phyloP scores from a whole-genome alignment of 2,113 vertebrate genomes.

The Dicrurus megarhynchus region DNA sequence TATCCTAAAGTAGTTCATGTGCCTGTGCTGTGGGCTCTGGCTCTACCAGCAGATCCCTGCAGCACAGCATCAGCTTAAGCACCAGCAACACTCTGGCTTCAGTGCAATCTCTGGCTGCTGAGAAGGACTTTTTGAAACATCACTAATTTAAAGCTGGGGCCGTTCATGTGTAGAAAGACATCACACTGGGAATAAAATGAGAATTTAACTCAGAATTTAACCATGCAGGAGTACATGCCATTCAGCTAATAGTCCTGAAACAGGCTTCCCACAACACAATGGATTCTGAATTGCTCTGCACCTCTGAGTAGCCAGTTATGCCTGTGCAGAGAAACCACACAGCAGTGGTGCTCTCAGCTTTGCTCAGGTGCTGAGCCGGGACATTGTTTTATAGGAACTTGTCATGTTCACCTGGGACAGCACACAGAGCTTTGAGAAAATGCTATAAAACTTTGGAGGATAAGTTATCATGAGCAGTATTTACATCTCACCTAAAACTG shows the following conservation, averaged over 20 bases:
- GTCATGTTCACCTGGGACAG: background rate
- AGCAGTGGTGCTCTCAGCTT: background rate
- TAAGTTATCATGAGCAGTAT: background rate
- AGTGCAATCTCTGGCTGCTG: background rate
- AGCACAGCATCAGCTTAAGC: background rate
- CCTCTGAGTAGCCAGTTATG: background rate
- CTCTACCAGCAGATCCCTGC: background rate
- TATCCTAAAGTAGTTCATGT: background rate
- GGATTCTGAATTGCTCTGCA: background rate
- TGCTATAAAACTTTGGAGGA: background rate
- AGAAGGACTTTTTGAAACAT: background rate
- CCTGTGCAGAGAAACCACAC: background rate
- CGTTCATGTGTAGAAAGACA: background rate
- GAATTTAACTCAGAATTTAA: conserved; percentile 7
- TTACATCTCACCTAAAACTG: background rate
- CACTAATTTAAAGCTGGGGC: background rate
- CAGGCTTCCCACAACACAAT: background rate
- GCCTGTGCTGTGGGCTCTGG: background rate
- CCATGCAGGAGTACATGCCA: background rate
- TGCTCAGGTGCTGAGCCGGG: background rate
- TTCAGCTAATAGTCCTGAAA: background rate
- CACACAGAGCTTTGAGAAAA: background rate
- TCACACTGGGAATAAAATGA: background rate
- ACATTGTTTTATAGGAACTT: background rate
- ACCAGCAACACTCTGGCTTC: background rate